Base-by-base conservation (phyloP, 2,113 vertebrate species). In the Sinocyclocheilus grahami region DNA sequence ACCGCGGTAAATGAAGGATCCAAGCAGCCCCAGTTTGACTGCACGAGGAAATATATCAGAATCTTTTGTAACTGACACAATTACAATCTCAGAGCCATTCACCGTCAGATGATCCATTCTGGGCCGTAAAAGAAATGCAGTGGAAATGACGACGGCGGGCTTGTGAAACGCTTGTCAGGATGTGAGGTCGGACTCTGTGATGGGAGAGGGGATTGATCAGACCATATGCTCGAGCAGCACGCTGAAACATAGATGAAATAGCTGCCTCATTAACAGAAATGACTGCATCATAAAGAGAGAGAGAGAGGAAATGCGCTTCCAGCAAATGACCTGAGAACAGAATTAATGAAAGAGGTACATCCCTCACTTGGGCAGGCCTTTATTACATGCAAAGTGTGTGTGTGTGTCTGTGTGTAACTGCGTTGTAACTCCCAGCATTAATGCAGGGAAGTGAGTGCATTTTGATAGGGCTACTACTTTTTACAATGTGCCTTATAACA, bases 81-180 rank as follows among this genome's bases (percentile, higher is more conserved):
- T 81, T 81, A 85, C 69, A 76, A 18, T 51, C 30, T 22, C 18
- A 4, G 62, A 88, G 58, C 24, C 60, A n/a, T 55, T 65, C 69
- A n/a, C 16, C 20, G 24, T 82, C 24, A 81, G 82, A 85, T 77
- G 2, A 85, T 42, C 78, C 53, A 46, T 22, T 27, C 60, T 39
- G 18, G 60, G 24, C n/a, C 8, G 22, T 85, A 53, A 65, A 22
- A 46, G 27, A 55, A 33, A 33, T 33, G 53, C 20, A 42, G 71
- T 42, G 18, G 9, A 46, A 74, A 74, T 46, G 0, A 74, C 0
- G 53, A 22, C 5, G 30, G 10, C 2, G 13, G 4, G 53, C 20
- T 39, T 13, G 30, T 20, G 75, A 55, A 69, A 42, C 6, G 1
- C 2, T 14, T 20, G 7, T 3, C 30, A 16, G 30, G 16, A 67